These are phyloP conservation scores for Folsomia manolachei DNA, from an alignment of 2,888 invertebrate genomes.

Conservation along the genomic window DNA sequence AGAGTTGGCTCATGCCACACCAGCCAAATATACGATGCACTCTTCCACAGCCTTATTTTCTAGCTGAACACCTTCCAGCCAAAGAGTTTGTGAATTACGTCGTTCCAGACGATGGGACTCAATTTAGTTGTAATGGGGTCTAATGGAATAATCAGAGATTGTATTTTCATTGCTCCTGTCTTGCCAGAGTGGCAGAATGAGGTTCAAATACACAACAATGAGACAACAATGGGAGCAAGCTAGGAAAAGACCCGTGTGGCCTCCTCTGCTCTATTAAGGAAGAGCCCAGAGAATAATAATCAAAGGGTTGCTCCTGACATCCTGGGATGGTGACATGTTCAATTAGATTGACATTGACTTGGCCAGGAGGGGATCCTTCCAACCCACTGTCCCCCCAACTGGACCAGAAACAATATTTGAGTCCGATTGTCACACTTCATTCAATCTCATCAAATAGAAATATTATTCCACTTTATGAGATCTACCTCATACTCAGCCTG, in stretches of 20 bases:
- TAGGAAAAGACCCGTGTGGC: conserved; percentile 14
- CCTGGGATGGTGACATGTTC: no score
- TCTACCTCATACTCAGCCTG: neutral
- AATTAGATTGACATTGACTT: neutral
- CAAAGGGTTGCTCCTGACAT: conserved; percentile 28
- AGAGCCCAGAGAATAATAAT: neutral
- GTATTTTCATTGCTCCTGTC: neutral
- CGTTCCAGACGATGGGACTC: no score
- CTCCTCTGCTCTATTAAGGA: neutral
- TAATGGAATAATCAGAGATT: neutral
- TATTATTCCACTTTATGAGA: no score
- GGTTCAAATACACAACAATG: no score
- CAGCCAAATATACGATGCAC: no score
- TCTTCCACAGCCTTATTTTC: no score
- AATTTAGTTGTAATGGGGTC: neutral
- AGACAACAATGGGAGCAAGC: neutral
- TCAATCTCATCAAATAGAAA: conserved; percentile 31
- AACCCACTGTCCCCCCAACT: conserved; percentile 40
- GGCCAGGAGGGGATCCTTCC: neutral
- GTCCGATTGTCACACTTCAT: conserved; percentile 51
- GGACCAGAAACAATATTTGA: conserved; percentile 51
- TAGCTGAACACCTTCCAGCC: neutral
- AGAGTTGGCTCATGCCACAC: no score
- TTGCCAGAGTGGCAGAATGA: neutral
- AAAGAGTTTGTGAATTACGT: no score